phyloP scores from a whole-genome alignment of 1,140 invertebrate genomes.

The Trichonephila clavata region DNA sequence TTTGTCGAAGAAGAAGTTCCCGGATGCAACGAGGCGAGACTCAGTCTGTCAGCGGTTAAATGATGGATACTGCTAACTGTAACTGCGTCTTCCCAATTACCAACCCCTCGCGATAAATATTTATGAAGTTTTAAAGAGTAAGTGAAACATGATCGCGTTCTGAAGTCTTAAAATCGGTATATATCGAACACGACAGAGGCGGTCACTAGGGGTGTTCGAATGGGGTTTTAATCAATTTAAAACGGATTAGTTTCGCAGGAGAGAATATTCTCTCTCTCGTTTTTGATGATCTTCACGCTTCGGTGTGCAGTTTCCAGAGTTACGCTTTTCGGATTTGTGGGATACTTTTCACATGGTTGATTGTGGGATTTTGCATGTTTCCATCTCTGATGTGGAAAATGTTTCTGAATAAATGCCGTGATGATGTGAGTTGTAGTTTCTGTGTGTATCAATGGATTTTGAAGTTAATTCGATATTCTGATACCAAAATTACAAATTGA shows the following conservation, averaged over 20 bases:
- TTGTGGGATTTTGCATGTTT: background rate
- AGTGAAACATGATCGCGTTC: constrained; percentile 50
- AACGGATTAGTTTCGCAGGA: background rate
- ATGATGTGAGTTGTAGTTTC: background rate
- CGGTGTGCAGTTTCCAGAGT: background rate
- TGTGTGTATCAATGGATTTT: too few relatives aligned
- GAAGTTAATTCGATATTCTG: too few relatives aligned
- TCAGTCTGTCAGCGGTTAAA: constrained; percentile 49
- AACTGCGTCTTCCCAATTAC: constrained; percentile 36
- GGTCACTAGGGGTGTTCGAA: background rate
- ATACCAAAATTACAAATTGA: too few relatives aligned
- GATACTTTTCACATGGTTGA: background rate
- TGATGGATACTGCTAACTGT: constrained; percentile 68
- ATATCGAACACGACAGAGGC: background rate
- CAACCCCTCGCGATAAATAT: constrained; percentile 67
- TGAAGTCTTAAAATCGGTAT: background rate
- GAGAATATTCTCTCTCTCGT: constrained; percentile 1
- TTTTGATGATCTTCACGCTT: constrained; percentile 9
- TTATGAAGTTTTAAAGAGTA: constrained; percentile 70
- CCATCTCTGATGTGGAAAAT: background rate
- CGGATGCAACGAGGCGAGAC: constrained; percentile 29
- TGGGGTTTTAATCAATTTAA: constrained; percentile 45
- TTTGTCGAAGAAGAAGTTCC: constrained; percentile 39
- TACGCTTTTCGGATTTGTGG: background rate
- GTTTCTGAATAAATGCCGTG: background rate